These are phyloP conservation scores for Drosophila dives DNA, from an alignment of 2,888 invertebrate species.

Conservation along the genomic window DNA sequence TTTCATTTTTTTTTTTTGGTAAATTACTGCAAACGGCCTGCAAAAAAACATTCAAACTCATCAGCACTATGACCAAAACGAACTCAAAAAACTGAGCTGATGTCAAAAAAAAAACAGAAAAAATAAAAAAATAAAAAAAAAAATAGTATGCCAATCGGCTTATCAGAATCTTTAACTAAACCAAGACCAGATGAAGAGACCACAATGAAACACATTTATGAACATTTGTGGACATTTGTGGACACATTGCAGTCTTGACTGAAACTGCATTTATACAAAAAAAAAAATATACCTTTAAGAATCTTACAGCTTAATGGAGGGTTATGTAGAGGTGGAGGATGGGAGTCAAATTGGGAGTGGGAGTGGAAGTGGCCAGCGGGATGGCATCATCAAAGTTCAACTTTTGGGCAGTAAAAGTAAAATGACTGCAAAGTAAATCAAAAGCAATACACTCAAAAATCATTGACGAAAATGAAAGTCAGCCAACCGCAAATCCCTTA, in stretches of 20 bases:
- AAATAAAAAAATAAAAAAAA: not conserved
- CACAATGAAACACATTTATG: not conserved
- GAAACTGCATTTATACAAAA: not conserved
- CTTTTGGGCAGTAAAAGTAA: conserved; percentile 14
- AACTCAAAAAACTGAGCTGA: not conserved
- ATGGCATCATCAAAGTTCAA: conserved; percentile 34
- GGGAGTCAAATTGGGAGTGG: too few relatives aligned
- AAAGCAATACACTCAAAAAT: conserved; percentile 65
- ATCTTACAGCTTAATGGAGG: not conserved
- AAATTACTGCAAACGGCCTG: not conserved
- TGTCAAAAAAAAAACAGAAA: not conserved
- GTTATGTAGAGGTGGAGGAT: not conserved
- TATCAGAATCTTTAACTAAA: not conserved
- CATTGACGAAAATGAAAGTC: conserved; percentile 65
- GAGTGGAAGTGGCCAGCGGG: not conserved
- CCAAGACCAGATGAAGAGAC: not conserved
- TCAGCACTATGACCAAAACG: not conserved
- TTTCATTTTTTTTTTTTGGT: not conserved
- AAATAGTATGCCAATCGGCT: not conserved
- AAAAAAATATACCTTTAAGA: not conserved
- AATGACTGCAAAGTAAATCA: conserved; percentile 57
- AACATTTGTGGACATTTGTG: not conserved
- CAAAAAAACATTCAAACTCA: not conserved
- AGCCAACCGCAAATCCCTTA: conserved; percentile 82
- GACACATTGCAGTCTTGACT: not conserved